Evolutionary conservation across 2,797 vertebrate genomes (phyloP).

Genomic region (Falco peregrinus): DNA sequence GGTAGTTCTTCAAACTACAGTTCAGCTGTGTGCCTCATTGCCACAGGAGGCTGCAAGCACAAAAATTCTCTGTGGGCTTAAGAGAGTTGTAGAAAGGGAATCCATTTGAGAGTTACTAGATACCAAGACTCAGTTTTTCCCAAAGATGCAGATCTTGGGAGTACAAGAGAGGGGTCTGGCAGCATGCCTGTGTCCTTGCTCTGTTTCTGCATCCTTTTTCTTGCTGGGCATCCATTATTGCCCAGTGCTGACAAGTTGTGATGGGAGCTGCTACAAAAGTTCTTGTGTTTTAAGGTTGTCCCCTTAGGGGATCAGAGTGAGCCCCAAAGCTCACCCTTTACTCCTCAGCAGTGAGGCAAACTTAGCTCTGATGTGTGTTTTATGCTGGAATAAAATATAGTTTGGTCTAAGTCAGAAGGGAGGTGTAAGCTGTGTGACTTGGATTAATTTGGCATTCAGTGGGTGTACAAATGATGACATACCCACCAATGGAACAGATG

Average conservation of each 20-base stretch:
- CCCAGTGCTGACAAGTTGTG: not conserved
- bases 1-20: not conserved
- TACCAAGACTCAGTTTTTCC: not conserved
- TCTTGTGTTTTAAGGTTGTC: not conserved
- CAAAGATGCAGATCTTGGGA: not conserved
- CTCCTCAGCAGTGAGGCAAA: not conserved
- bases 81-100: not conserved
- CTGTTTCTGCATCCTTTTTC: not conserved
- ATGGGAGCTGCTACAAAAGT: not conserved
- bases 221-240: not conserved
- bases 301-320: not conserved
- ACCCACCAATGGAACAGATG: slow-evolving; percentile 63
- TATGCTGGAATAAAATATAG: slow-evolving; percentile 42
- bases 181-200: not conserved
- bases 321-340: not conserved
- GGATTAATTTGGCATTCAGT: slow-evolving; percentile 69
- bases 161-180: not conserved
- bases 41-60: not conserved
- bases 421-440: slow-evolving; percentile 59
- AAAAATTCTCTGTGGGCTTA: not conserved
- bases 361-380: slow-evolving; percentile 13
- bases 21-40: not conserved
- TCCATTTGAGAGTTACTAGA: not conserved
- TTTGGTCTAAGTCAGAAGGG: slow-evolving; percentile 54
- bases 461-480: slow-evolving; percentile 61